Percentiles rank a stretch among this genome's conserved stretches.
These are phyloP conservation scores for Grantiella picta DNA, from an alignment of 2,113 vertebrate genomes.

Conservation along the genomic window DNA sequence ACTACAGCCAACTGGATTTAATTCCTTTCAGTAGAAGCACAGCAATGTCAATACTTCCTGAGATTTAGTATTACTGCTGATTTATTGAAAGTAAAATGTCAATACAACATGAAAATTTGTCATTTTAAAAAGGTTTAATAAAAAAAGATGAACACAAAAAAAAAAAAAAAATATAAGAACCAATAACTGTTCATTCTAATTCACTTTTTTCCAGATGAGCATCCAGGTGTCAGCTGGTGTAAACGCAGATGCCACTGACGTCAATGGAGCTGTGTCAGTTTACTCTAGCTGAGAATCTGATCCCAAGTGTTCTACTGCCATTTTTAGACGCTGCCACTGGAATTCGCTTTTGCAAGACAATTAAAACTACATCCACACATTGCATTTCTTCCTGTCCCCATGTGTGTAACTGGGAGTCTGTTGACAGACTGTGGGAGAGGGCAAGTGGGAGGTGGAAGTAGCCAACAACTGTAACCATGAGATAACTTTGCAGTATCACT, in stretches of 20 bases:
- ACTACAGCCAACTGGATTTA: not conserved
- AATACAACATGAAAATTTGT: not conserved
- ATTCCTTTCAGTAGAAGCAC: not conserved
- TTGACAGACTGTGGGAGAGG: not conserved
- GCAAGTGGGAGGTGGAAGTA: not conserved
- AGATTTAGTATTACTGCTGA: not conserved
- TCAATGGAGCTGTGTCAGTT: conserved; percentile 15
- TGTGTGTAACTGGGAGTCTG: not conserved
- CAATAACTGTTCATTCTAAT: not conserved
- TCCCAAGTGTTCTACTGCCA: not conserved
- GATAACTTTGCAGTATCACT: not conserved
- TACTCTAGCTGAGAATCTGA: not conserved
- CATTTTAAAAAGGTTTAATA: not conserved
- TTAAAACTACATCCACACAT: not conserved
- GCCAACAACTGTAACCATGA: not conserved
- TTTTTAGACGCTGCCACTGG: not conserved
- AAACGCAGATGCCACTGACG: not conserved
- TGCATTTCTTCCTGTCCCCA: not conserved
- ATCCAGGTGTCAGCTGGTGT: conserved; percentile 7
- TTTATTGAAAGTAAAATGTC: not conserved
- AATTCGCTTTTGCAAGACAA: conserved; percentile 10
- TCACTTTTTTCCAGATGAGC: conserved; percentile 2
- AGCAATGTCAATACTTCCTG: not conserved
- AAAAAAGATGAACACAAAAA: not conserved
- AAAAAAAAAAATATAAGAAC: not conserved